Evolutionary conservation across 2,888 invertebrate species (phyloP), one percentile per base, ranked within the genome.

Genomic region (Unio delphinus): DNA sequence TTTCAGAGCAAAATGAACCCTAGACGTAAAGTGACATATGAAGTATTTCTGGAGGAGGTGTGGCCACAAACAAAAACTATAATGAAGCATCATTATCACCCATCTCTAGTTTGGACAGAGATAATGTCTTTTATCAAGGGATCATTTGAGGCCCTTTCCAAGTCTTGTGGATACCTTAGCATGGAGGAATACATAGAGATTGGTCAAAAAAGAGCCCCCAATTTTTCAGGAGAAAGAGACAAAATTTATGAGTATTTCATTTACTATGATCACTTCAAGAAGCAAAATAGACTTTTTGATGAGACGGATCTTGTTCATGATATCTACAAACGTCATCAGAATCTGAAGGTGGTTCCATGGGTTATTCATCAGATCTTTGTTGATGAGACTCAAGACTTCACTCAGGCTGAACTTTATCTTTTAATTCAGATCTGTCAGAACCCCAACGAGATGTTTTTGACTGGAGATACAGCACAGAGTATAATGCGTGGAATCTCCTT

Each of bases 401-500:
- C 84, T 0, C 83, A 85, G 67, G 82, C 82, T 28, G 85, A 85
- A 67, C 73, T 83, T 61, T 77, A 71, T 63, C 76, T 85, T 4
- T 68, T 84, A 60, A 74, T 85, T 15, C 65, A 74, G 6, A 45
- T 79, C 28, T 76, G 76, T 62, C 74, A 79, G 64, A 71, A 78
- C 61, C 85, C 85, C 26, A 83, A 85, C 66, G 65, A 77, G n/a
- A 83, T 83, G 79, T 84, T 85, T 69, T 72, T 85, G 54, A 83
- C 85, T 6, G 70, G 71, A 15, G 76, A 84, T 78, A 78, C 85
- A 30, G 85, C 85, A 3, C 85, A 85, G 65, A 80, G 81, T 67
- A 85, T 85, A 68, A 85, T 85, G 85, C 68, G 81, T 18, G 85
- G 85, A 45, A 79, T 85, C 26, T 73, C 83, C 7, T 85, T 85